A percentile compares a stretch with the other conserved stretches of the same genome.
Conservation (phyloP, 2,888 invertebrate genomes). For the Phlogophora meticulosa region DNA sequence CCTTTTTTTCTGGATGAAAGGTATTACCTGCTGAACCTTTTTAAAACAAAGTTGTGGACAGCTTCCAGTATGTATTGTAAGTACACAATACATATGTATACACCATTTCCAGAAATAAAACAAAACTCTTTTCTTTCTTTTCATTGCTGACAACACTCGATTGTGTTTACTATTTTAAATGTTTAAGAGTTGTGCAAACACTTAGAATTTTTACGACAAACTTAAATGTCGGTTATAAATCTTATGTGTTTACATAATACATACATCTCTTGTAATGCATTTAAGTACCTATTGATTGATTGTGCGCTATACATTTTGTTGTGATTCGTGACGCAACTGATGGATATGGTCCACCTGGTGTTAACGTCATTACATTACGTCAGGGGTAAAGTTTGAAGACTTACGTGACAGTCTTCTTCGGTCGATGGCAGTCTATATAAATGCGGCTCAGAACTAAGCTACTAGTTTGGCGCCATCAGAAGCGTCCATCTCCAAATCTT, state of each 20-base stretch:
- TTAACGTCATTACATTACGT: neutral
- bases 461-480: too few relatives aligned
- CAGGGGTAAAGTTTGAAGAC: neutral
- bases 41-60: too few relatives aligned
- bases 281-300: conserved; percentile 37
- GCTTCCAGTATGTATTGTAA: too few relatives aligned
- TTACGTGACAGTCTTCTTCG: neutral
- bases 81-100: too few relatives aligned
- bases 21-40: too few relatives aligned
- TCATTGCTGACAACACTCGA: neutral
- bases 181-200: conserved; percentile 21
- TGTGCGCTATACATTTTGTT: conserved; percentile 11
- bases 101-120: neutral
- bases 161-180: conserved; percentile 5
- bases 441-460: too few relatives aligned
- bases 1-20: too few relatives aligned
- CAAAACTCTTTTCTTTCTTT: neutral
- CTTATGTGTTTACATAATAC: conserved; percentile 21
- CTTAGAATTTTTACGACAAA: conserved; percentile 38
- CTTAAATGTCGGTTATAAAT: conserved; percentile 21
- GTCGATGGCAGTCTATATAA: too few relatives aligned
- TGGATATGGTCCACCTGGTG: conserved; percentile 27
- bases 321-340: neutral
- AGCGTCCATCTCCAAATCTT: too few relatives aligned
- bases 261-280: conserved; percentile 31